Evolutionary conservation across 2,797 vertebrate genomes (phyloP).

Genomic region (Diplodus puntazzo): DNA sequence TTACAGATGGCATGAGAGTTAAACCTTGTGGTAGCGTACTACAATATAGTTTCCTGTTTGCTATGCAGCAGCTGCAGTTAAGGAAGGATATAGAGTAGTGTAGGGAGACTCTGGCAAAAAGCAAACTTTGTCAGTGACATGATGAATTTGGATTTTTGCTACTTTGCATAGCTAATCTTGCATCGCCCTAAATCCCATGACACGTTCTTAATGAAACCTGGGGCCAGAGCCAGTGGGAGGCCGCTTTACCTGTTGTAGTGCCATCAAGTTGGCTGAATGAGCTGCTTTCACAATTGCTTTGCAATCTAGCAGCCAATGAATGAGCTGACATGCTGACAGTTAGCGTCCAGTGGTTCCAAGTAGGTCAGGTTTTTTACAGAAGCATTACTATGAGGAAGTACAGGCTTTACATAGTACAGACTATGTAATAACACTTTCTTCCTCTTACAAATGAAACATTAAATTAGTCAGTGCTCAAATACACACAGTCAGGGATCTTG

Average conservation of each 20-base stretch:
- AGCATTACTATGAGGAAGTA: not conserved
- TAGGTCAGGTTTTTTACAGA: conserved; percentile 7
- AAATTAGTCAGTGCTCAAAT: not conserved
- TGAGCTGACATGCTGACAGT: not conserved
- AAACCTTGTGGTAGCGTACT: conserved; percentile 18
- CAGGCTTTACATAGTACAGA: not conserved
- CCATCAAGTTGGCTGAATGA: not conserved
- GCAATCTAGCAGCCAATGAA: not conserved
- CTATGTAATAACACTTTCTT: not conserved
- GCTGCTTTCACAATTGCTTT: conserved; percentile 10
- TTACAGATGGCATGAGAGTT: conserved; percentile 2
- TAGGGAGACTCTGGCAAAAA: conserved; percentile 12
- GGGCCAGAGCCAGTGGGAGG: conserved; percentile 6
- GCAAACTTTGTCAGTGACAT: conserved; percentile 29
- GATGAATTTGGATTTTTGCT: conserved; percentile 46
- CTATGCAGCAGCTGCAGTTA: conserved; percentile 19
- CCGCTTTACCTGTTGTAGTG: conserved; percentile 21
- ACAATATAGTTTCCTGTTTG: conserved; percentile 58
- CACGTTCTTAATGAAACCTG: conserved; percentile 24
- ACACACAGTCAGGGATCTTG: not conserved
- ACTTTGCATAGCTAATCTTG: conserved; percentile 49
- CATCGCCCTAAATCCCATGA: conserved; percentile 38
- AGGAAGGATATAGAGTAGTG: not conserved
- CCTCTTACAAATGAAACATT: not conserved
- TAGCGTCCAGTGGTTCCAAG: conserved; percentile 12